Evolutionary conservation across 1,140 invertebrate genomes (phyloP).

Genomic region (Drosophila micromelanica): DNA sequence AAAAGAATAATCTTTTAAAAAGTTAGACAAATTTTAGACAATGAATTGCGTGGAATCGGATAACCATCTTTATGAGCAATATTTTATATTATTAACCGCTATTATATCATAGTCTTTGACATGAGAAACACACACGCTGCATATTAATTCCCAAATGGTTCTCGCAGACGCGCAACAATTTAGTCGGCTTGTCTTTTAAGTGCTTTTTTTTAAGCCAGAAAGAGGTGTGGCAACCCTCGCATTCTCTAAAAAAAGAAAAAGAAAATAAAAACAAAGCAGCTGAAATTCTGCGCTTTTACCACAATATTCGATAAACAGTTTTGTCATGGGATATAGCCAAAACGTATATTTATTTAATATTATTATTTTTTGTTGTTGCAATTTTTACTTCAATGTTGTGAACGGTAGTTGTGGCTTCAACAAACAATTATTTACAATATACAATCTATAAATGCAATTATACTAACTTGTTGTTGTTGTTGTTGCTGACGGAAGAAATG

Average conservation of each 20-base stretch:
- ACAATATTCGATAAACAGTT: slow-evolving; percentile 3
- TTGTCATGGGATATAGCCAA: slow-evolving; percentile 7
- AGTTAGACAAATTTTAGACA: too few species aligned
- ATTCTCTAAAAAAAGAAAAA: not conserved
- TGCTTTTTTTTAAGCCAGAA: slow-evolving; percentile 9
- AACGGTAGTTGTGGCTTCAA: slow-evolving; percentile 34
- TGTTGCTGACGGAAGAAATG: slow-evolving; percentile 54
- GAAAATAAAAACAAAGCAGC: not conserved
- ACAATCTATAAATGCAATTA: slow-evolving; percentile 71
- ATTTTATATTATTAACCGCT: not conserved
- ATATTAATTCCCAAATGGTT: slow-evolving; percentile 21
- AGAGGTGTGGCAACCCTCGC: slow-evolving; percentile 32
- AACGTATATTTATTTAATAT: slow-evolving; percentile 20
- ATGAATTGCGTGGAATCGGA: too few species aligned
- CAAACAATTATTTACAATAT: slow-evolving; percentile 47
- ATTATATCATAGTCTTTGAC: not conserved
- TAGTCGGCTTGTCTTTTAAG: slow-evolving; percentile 18
- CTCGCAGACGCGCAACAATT: not conserved
- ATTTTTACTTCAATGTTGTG: slow-evolving; percentile 20
- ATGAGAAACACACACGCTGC: slow-evolving; percentile 1
- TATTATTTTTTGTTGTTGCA: slow-evolving; percentile 1
- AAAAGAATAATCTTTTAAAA: too few species aligned
- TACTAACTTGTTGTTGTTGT: slow-evolving; percentile 32
- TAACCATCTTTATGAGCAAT: slow-evolving; percentile 15
- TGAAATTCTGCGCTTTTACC: slow-evolving; percentile 15